Conservation (phyloP, 2,797 vertebrate species). For the Galago senegalensis region DNA sequence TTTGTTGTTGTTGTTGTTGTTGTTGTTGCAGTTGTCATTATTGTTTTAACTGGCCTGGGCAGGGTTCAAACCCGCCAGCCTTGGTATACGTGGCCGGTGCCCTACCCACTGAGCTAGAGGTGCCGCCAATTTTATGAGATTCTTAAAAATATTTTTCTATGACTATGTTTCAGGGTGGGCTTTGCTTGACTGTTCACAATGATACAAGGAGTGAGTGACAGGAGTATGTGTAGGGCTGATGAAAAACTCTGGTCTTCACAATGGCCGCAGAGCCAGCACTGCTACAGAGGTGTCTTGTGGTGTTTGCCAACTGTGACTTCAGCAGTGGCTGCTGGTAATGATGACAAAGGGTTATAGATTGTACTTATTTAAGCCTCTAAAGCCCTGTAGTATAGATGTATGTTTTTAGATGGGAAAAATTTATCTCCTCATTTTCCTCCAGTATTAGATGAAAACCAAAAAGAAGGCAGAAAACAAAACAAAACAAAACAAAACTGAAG, state of each 20-base stretch:
- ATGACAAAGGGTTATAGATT: not conserved
- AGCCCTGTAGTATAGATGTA: not conserved
- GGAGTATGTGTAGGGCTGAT: not conserved
- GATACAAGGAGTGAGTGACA: not conserved
- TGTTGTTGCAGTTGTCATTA: no score
- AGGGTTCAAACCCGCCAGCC: no score
- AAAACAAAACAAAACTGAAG: not conserved
- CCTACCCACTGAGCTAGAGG: no score
- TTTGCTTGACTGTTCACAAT: not conserved
- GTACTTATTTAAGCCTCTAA: constrained; percentile 1
- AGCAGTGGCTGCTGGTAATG: not conserved
- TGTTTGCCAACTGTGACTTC: not conserved
- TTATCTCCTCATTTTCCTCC: constrained; percentile 3
- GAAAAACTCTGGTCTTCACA: not conserved
- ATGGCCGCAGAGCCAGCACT: not conserved
- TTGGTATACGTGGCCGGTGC: no score
- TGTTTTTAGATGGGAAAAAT: not conserved
- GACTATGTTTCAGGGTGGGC: not conserved
- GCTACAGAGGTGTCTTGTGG: not conserved
- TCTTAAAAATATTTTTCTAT: not conserved
- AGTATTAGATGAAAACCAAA: constrained; percentile 1
- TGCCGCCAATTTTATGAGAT: not conserved
- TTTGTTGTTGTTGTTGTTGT: no score
- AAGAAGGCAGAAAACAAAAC: not conserved
- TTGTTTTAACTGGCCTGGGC: no score